A percentile compares a stretch with the other conserved stretches of the same genome.
phyloP scores from a whole-genome alignment of 2,113 vertebrate species.

The Phylloscopus whistleri region DNA sequence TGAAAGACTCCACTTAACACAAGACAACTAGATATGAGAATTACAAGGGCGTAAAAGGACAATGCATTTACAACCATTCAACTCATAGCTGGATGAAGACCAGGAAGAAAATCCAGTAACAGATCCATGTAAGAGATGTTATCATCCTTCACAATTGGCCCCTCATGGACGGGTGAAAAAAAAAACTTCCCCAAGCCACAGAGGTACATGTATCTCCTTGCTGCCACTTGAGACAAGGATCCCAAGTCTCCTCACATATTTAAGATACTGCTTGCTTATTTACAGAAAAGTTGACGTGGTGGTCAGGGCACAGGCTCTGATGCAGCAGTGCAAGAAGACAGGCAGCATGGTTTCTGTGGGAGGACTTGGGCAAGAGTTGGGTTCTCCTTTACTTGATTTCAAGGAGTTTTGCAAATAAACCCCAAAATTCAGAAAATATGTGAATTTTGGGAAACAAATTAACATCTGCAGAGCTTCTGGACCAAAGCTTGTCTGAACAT shows the following conservation, averaged over 20 bases:
- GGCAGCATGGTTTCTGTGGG: background rate
- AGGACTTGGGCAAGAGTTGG: accelerated
- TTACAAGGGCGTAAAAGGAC: background rate
- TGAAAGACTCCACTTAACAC: background rate
- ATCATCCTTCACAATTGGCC: background rate
- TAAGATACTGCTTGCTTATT: background rate
- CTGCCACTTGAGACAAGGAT: background rate
- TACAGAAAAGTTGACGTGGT: background rate
- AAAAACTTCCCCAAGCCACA: background rate
- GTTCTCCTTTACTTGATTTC: background rate
- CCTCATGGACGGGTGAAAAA: background rate
- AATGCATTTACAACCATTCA: background rate
- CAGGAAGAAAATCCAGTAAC: background rate
- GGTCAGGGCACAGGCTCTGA: background rate
- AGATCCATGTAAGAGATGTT: background rate
- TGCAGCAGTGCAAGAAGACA: background rate
- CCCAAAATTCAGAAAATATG: background rate
- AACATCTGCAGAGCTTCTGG: background rate
- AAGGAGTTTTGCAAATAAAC: background rate
- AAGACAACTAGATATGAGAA: background rate
- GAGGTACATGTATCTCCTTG: background rate
- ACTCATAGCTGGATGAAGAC: background rate
- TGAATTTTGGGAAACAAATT: background rate
- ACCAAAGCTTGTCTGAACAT: background rate
- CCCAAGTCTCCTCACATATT: background rate